These are phyloP conservation scores for Manacus vitellinus DNA, from an alignment of 2,113 vertebrate genomes.

Conservation along the genomic window DNA sequence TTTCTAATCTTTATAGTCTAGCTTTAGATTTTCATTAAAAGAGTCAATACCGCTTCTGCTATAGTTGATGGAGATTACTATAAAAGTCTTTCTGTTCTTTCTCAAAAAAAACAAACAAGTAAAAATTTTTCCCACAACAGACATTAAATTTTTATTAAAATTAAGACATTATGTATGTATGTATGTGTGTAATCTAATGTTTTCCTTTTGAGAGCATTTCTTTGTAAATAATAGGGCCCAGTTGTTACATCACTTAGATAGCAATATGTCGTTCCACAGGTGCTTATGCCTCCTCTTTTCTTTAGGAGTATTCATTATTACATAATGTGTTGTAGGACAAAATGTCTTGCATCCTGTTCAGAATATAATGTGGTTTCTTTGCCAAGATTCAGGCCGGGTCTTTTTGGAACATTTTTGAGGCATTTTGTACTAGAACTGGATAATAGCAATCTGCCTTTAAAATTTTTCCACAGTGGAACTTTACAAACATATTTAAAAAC, in stretches of 20 bases:
- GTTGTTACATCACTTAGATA: background rate
- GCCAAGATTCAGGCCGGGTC: background rate
- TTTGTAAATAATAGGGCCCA: background rate
- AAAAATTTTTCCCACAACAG: background rate
- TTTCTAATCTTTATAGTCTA: background rate
- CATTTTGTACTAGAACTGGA: background rate
- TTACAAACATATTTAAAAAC: background rate
- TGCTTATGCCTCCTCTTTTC: background rate
- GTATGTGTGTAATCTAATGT: background rate
- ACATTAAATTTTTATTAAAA: background rate
- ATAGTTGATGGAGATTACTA: background rate
- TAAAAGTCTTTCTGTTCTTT: background rate
- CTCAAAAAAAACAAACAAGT: background rate
- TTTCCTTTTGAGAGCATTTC: background rate
- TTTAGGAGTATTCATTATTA: background rate
- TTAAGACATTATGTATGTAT: background rate
- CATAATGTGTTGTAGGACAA: background rate
- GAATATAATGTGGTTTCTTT: background rate
- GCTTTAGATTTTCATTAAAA: background rate
- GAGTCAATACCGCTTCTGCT: background rate
- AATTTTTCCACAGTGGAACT: background rate
- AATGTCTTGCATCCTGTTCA: background rate
- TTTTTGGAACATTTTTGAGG: background rate
- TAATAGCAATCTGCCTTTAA: background rate
- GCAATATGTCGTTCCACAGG: background rate